Conservation (phyloP, 1,140 invertebrate species). For the Drosophila kikkawai region DNA sequence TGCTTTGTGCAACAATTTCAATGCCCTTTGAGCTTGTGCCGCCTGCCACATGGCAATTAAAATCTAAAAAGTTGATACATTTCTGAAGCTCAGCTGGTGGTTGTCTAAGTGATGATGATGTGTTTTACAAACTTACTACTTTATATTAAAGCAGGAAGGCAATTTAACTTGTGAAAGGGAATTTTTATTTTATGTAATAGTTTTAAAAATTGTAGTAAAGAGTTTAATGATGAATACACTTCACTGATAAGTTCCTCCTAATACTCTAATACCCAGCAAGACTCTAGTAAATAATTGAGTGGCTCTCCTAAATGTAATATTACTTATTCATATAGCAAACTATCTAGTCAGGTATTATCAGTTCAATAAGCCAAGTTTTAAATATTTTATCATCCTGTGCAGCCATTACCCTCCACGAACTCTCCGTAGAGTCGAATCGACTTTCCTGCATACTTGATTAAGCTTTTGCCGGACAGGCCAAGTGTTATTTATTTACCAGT, state of each 20-base stretch:
- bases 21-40: slow-evolving; percentile 36
- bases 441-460: slow-evolving; percentile 28
- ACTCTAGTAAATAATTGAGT: background rate
- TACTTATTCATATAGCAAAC: background rate
- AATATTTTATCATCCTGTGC: slow-evolving; percentile 6
- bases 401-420: background rate
- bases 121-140: slow-evolving; percentile 8
- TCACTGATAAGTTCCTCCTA: too few relatives aligned
- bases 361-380: background rate
- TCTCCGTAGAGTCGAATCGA: background rate
- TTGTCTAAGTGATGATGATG: slow-evolving; percentile 2
- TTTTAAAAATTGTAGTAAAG: too few relatives aligned
- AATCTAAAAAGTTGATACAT: slow-evolving; percentile 64
- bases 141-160: slow-evolving; percentile 4
- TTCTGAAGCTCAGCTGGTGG: slow-evolving; percentile 24
- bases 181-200: too few relatives aligned
- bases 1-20: slow-evolving; percentile 62
- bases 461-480: background rate
- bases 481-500: slow-evolving; percentile 28
- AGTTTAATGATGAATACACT: too few relatives aligned
- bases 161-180: background rate
- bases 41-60: slow-evolving; percentile 62
- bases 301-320: fast-evolving
- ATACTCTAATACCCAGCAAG: too few relatives aligned
- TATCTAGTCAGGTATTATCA: slow-evolving; percentile 1